Evolutionary conservation across 1,140 invertebrate genomes (phyloP).

Genomic region (Branchinecta lindahli): DNA sequence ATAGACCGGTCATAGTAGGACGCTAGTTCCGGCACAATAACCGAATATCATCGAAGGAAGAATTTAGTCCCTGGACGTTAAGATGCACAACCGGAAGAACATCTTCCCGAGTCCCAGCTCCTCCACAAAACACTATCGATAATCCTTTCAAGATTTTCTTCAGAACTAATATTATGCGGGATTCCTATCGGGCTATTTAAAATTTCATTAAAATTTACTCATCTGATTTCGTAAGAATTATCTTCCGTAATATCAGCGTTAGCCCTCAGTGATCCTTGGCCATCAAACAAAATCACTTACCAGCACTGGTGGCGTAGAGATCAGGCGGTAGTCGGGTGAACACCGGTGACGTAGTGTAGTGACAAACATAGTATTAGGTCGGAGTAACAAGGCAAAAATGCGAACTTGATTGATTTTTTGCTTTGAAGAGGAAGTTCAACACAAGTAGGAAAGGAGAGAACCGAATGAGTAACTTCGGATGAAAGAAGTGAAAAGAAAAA

Average conservation of each 20-base stretch:
- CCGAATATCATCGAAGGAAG: constrained; percentile 5
- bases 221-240: no score
- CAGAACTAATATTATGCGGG: neutral
- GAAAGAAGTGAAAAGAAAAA: no score
- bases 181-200: neutral
- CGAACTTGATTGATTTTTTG: neutral
- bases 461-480: no score
- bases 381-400: neutral
- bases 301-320: no score
- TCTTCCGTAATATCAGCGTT: no score
- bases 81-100: constrained; percentile 7
- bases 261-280: no score
- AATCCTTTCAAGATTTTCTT: neutral
- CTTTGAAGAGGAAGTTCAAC: no score
- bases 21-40: neutral
- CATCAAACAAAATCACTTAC: no score
- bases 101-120: constrained; percentile 3
- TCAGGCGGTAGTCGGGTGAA: constrained; percentile 7
- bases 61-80: constrained; percentile 8
- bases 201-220: constrained; percentile 6
- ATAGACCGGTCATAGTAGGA: neutral
- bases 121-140: constrained; percentile 8
- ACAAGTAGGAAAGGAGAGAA: no score
- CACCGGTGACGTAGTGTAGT: neutral
- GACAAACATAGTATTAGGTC: neutral